These are phyloP conservation scores for Limosa lapponica DNA, from an alignment of 2,797 vertebrate genomes.

Conservation along the genomic window DNA sequence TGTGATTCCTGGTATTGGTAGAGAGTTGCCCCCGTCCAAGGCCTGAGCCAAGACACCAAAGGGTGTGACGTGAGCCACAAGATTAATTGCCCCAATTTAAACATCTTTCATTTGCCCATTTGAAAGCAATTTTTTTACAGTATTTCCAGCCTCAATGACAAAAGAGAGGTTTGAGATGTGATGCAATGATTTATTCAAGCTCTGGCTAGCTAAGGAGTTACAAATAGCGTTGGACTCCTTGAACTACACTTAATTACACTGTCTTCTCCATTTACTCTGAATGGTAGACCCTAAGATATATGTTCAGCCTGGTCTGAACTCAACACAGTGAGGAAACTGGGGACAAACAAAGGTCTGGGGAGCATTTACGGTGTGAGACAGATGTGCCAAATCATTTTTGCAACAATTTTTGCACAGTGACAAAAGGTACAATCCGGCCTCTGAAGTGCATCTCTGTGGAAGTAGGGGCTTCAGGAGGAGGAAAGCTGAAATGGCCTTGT, in stretches of 20 bases:
- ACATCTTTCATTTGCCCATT: not conserved
- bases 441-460: rapidly evolving
- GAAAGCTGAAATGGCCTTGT: not conserved
- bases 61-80: rapidly evolving
- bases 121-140: not conserved
- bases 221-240: not conserved
- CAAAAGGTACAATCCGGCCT: not conserved
- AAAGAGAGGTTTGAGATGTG: not conserved
- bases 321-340: not conserved
- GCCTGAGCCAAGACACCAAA: not conserved
- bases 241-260: not conserved
- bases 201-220: not conserved
- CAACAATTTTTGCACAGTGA: not conserved
- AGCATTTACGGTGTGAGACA: not conserved
- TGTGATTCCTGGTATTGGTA: too few species aligned
- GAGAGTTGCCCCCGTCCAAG: not conserved
- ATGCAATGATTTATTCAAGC: not conserved
- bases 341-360: not conserved
- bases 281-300: not conserved
- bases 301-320: not conserved
- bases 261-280: not conserved
- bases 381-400: not conserved
- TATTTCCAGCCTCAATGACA: not conserved
- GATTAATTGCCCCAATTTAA: not conserved
- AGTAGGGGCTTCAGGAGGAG: rapidly evolving